Evolutionary conservation across 2,113 vertebrate species (phyloP), one percentile per base, ranked within the genome.

Genomic region (Anser cygnoides): DNA sequence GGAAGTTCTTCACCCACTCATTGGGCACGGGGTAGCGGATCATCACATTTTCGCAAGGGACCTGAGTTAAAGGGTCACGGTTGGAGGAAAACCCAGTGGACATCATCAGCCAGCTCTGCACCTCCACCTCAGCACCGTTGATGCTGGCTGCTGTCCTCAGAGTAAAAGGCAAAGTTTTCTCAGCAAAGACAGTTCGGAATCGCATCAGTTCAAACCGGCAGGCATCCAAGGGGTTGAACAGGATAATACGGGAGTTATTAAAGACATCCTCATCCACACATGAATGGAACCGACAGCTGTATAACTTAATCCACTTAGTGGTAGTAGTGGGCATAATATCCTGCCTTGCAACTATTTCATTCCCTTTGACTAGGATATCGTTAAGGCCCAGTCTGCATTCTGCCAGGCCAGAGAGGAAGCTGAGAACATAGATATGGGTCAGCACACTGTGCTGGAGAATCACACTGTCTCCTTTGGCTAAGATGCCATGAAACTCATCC

Each of bases 101-200:
- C 99, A 99, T 99, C 92, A 98, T 96, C 77, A 99, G 96, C 99
- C 99, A 99, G 89, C 98, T 99, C 97, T 99, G 99, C n/a, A 99
- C 94, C 84, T 99, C 98, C 93, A 99, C 98, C 93, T 99, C 98
- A 0, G 99, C 99, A 63, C 99, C 99, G 4, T 81, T 97, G 90
- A 99, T 96, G 55, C 97, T 98, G 14, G 98, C 98, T 8, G 98
- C 97, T 0, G 98, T 99, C 97, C 98, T 98, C 79, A 99, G 96
- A 2, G 98, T 98, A 96, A 99, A 99, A 85, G 99, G 99, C 89
- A 99, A 97, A 37, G 96, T 98, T 92, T 98, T 98, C 93, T 99
- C 99, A 1, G 98, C 98, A 89, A 98, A 99, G 7, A 98, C 93
- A 2, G 98, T 98, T 92, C 97, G 97, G 92, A 99, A 99, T 23